Base-by-base conservation (phyloP, 2,888 invertebrate species). In the Allolobophora icterica region DNA sequence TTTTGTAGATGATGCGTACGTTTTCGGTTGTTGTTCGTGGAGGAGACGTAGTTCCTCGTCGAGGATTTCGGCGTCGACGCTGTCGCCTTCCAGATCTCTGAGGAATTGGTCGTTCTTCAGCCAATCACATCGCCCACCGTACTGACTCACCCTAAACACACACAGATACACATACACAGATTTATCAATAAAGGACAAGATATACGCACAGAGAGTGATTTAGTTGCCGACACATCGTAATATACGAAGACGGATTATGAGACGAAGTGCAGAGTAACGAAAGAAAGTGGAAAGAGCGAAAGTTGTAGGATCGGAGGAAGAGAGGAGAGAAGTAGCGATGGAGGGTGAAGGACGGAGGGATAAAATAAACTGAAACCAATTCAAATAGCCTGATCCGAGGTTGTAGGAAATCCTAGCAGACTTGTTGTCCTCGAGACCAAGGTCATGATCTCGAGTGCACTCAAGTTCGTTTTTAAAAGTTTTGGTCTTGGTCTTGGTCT, bases 41-140 rank as follows among this genome's bases (percentile, higher is more conserved):
- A 93, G 91, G 13, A 92, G 92, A 34, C 92, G 91, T 11, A 93
- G 91, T 89, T 93, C 93, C 89, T 93, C 93, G 91, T 93, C 93
- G 35, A 93, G 90, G 83, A 93, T 92, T 89, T 93, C 93, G 45
- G 92, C 92, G 91, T 93, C 93, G 91, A 93, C 93, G 92, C 92
- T 93, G 92, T 93, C 93, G 42, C 92, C 92, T 90, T 93, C 93
- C 91, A 93, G 90, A 40, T 93, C 93, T 87, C 90, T 91, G 84
- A 93, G 91, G 91, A 93, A 93, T 89, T 92, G 91, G n/a, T 93
- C 92, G 90, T 93, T 91, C 90, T 92, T 92, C 91, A 92, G 89
- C 93, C 93, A 93, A 30, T 92, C 92, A 83, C 91, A 91, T 83
- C 92, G 89, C 52, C 90, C 91, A 40, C 92, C 91, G 89, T 92